Evolutionary conservation across 2,113 vertebrate genomes (phyloP).

Genomic region (Psettodes erumei): DNA sequence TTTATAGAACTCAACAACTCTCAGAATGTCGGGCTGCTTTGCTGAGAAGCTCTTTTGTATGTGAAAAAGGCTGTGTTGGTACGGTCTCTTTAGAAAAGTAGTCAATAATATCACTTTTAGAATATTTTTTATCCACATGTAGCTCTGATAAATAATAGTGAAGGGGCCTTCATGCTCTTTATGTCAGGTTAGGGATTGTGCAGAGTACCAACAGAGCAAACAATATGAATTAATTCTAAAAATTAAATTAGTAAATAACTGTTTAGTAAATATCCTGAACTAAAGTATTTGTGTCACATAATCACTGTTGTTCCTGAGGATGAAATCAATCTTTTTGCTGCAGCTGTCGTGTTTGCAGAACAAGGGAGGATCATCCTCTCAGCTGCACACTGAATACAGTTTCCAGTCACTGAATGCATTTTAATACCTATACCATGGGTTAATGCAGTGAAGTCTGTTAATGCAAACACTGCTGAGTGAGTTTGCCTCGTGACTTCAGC

Average conservation of each 20-base stretch:
- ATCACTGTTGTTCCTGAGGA: background rate
- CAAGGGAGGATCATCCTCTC: constrained; percentile 18
- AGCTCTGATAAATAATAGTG: background rate
- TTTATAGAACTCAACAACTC: constrained; percentile 18
- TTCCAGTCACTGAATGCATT: constrained; percentile 15
- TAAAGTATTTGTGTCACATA: background rate
- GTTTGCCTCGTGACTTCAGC: constrained; percentile 28
- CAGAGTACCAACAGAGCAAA: too few relatives aligned
- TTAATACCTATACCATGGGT: constrained; percentile 29
- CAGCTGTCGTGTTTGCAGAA: background rate
- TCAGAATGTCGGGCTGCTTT: background rate
- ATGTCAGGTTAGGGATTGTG: background rate
- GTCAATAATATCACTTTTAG: too few relatives aligned
- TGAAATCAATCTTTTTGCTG: background rate
- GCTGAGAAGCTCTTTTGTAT: background rate
- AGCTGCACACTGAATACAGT: constrained; percentile 29
- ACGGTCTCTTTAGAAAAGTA: too few relatives aligned
- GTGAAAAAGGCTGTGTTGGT: too few relatives aligned
- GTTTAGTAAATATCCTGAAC: constrained; percentile 2
- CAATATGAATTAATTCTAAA: too few relatives aligned
- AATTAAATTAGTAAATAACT: too few relatives aligned
- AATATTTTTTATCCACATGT: too few relatives aligned
- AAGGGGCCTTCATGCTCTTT: background rate
- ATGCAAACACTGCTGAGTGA: constrained; percentile 54
- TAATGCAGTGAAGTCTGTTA: constrained; percentile 45